phyloP scores from a whole-genome alignment of 1,140 invertebrate genomes.

The Bemisia tabaci region DNA sequence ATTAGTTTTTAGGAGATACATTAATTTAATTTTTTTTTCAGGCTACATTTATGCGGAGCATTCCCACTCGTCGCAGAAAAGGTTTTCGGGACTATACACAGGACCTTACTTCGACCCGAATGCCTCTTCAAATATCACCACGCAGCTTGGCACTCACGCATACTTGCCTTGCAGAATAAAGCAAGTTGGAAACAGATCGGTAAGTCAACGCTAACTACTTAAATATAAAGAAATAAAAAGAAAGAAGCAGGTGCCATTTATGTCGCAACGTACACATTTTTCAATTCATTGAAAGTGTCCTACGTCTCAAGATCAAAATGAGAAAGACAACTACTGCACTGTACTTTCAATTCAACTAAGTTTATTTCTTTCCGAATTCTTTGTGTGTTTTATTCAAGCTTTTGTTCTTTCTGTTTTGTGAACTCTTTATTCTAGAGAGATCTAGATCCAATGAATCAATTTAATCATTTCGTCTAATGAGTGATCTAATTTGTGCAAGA shows the following conservation, averaged over 20 bases:
- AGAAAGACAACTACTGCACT: no score
- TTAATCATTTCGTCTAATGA: no score
- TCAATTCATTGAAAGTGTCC: no score
- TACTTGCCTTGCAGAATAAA: slow-evolving; percentile 65
- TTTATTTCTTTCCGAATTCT: not conserved
- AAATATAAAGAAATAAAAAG: no score
- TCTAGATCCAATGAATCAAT: not conserved
- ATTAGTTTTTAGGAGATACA: no score
- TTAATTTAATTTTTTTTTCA: not conserved
- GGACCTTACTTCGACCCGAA: slow-evolving; percentile 39
- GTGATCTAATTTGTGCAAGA: no score
- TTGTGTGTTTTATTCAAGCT: not conserved
- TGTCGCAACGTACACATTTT: no score
- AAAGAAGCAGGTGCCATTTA: no score
- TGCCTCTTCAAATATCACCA: slow-evolving; percentile 59
- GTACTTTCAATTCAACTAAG: not conserved
- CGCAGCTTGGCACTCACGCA: slow-evolving; percentile 68
- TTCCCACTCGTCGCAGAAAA: slow-evolving; percentile 12
- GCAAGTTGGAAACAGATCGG: slow-evolving; percentile 45
- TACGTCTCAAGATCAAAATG: no score
- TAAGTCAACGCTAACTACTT: slow-evolving; percentile 20
- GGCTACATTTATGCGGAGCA: not conserved
- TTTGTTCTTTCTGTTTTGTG: not conserved
- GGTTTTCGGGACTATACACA: slow-evolving; percentile 14
- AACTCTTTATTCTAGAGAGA: not conserved